Base-by-base conservation (phyloP, 2,888 invertebrate species). In the Dioctria rufipes region DNA sequence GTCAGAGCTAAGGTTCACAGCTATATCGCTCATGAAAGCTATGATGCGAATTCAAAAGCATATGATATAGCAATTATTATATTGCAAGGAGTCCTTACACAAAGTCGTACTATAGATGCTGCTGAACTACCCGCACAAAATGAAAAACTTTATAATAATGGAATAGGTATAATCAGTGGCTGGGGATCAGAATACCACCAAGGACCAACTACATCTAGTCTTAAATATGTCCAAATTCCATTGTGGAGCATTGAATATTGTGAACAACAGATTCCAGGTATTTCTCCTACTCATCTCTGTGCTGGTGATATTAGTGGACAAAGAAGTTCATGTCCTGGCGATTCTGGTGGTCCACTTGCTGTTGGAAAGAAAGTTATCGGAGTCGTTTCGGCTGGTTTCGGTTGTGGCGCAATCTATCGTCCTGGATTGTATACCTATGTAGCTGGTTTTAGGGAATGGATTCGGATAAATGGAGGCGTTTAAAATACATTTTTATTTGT, bases 231-330 rank as follows among this genome's bases (percentile, higher is more conserved):
- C 13, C 3, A 13, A 8, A 46, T 46, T 46, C 69, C 77, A 9
- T 37, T 78, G 37, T 43, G 60, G 5, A 6, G 49, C n/a, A 46
- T 9, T 3, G 40, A 3, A 61, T 39, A 13, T 0, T 92, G 92
- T 37, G n/a, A 6, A n/a, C 37, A 51, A 6, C 25, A 49, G n/a
- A 6, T 39, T 39, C 8, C 40, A 11, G 6, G 5, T 88, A 0
- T 13, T 4, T 3, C 43, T 51, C 90, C 88, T 61, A 90, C 90
- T 0, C 81, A 88, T 0, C 84, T 91, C 0, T 92, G 92, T 84
- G 92, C 92, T 60, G 92, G 91, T 1, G 84, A 85, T 0, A 85
- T 87, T 0, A 84, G 86, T 66, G 91, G 91, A n/a, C 90, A 90
- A 42, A 13, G 43, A 54, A 78, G 78, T 60, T 9, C 54, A 2